Conservation (phyloP, 1,140 invertebrate genomes). For the Cyphomyrmex costatus region DNA sequence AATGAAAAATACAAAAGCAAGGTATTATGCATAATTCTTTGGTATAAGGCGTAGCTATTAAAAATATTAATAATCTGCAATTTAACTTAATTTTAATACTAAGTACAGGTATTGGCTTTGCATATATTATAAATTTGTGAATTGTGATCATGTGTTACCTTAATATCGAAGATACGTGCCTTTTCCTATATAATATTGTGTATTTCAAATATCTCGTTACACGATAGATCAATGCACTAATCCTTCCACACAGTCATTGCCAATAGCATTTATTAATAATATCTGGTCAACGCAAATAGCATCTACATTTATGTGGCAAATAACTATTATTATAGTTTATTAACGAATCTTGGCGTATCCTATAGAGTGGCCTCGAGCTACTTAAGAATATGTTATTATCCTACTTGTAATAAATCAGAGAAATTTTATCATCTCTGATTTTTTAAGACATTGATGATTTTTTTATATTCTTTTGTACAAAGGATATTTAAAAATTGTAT, state of each 20-base stretch:
- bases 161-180: constrained; percentile 69
- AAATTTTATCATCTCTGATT: constrained; percentile 38
- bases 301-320: constrained; percentile 48
- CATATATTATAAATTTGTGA: constrained; percentile 21
- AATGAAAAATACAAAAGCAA: neutral
- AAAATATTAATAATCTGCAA: constrained; percentile 19
- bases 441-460: constrained; percentile 49
- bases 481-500: constrained; percentile 44
- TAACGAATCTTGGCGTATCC: constrained; percentile 41
- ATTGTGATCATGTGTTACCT: constrained; percentile 33
- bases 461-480: constrained; percentile 50
- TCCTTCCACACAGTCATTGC: constrained; percentile 59
- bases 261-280: constrained; percentile 50
- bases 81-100: constrained; percentile 43
- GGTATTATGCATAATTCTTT: neutral
- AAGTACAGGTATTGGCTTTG: constrained; percentile 50
- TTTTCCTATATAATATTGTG: constrained; percentile 70
- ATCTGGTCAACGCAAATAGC: constrained; percentile 48
- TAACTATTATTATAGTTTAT: constrained; percentile 59
- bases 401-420: constrained; percentile 44
- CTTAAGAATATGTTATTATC: constrained; percentile 30
- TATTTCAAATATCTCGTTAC: constrained; percentile 69
- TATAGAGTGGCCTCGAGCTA: constrained; percentile 47
- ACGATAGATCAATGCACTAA: constrained; percentile 44
- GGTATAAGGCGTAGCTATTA: neutral